Base-by-base conservation (phyloP, 2,888 invertebrate genomes). In the Ormyrus pomaceus region DNA sequence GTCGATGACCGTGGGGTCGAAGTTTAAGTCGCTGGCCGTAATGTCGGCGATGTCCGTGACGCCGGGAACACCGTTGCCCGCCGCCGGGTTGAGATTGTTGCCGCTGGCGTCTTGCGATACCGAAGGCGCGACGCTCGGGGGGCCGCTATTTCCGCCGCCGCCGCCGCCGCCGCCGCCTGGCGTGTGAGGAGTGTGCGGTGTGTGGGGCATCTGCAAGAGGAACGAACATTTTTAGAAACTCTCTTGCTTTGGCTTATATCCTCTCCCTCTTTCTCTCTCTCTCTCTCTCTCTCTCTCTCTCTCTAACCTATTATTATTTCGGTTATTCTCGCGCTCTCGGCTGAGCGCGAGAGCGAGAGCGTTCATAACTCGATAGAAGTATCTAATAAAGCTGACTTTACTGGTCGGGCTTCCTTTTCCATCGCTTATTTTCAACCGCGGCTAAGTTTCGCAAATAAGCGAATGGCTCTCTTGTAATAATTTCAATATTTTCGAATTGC, bases 1-100 rank as follows among this genome's bases (percentile, higher is more conserved):
- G 87, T 97, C 97, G 87, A 98, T 97, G 86, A 97, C 96, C 84
- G 97, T 95, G 58, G 98, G 97, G 92, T 98, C 98, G 90, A 98
- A 98, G 91, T 96, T 96, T 88, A 97, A 93, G 91, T 97, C 97
- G 74, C 96, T 96, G 83, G 96, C 96, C 87, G 96, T 94, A 87
- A 96, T 94, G 84, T 95, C 94, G 85, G 95, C 94, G 77, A 94
- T 89, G 83, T 87, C 90, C 79, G 86, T 88, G 83, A 88, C 89
- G 84, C 87, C 90, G 76, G 86, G 88, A 82, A 88, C 90, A 84
- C 87, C 89, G 78, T 88, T 90, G 84, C 88, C 91, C 70, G 90
- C 88, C 53, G 91, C 91, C 74, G 91, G 90, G 85, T 91, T 91
- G 83, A 89, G 89, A 82, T 89, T 89, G 66, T 88, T 87, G 62